A percentile compares a stretch with the other conserved stretches of the same genome.
Conservation (phyloP, 2,797 vertebrate species). For the Sphenodon punctatus region DNA sequence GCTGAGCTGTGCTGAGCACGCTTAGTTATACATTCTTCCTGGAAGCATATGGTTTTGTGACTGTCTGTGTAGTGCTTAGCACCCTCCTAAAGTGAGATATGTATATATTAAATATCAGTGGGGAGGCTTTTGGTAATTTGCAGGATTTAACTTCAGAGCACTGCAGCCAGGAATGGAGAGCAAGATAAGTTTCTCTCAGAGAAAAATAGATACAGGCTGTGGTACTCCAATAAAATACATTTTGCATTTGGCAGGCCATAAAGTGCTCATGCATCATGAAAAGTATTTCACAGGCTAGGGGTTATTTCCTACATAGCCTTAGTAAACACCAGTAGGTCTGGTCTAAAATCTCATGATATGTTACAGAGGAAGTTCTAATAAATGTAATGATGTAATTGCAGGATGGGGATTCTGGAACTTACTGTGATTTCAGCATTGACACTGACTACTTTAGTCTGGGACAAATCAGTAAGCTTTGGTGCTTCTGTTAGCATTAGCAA, state of each 20-base stretch:
- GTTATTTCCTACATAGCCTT: neutral
- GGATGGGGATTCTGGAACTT: neutral
- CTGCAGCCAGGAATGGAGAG: neutral
- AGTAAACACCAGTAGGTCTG: conserved; percentile 7
- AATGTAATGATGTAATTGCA: neutral
- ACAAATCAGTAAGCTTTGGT: neutral
- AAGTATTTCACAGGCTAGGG: conserved; percentile 9
- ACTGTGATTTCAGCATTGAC: neutral
- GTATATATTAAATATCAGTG: neutral
- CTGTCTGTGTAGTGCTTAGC: neutral
- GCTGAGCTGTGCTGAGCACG: neutral
- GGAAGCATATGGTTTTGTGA: neutral
- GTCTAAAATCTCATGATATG: neutral
- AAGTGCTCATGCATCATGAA: neutral
- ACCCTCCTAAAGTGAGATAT: neutral
- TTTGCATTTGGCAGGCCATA: conserved; percentile 3
- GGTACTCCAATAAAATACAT: conserved; percentile 5
- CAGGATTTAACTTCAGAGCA: neutral
- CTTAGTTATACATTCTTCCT: neutral
- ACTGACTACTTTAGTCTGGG: neutral
- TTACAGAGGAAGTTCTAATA: neutral
- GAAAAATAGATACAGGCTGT: neutral
- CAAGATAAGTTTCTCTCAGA: neutral
- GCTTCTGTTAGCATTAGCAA: too few species aligned
- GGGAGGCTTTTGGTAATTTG: neutral